phyloP scores from a whole-genome alignment of 2,888 invertebrate species.

The Bombylius major region DNA sequence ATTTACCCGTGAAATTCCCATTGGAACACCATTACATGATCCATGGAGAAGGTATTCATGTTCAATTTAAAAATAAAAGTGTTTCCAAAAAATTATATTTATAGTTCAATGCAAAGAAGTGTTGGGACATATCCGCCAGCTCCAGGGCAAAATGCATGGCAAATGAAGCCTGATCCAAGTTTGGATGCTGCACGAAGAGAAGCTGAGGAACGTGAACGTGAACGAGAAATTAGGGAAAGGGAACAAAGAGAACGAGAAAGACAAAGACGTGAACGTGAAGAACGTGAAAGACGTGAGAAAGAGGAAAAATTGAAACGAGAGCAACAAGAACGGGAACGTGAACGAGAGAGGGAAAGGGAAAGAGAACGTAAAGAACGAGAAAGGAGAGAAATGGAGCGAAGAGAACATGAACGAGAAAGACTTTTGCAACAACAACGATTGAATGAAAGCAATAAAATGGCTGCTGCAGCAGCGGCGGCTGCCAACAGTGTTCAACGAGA shows the following conservation, averaged over 20 bases:
- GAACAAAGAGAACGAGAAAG: conserved; percentile 36
- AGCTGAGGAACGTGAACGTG: conserved; percentile 40
- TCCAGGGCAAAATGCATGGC: conserved; percentile 45
- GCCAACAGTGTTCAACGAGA: conserved; percentile 35
- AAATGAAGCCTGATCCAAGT: conserved; percentile 51
- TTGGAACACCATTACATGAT: conserved; percentile 44
- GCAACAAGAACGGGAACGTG: conserved; percentile 45
- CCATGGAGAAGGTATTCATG: conserved; percentile 51
- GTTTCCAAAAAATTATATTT: conserved; percentile 2
- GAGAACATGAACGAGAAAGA: conserved; percentile 48
- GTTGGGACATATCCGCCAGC: conserved; percentile 47
- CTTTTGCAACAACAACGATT: conserved; percentile 46
- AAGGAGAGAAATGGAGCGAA: conserved; percentile 43
- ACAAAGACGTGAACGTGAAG: conserved; percentile 35
- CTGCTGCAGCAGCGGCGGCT: conserved; percentile 31
- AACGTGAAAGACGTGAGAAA: conserved; percentile 36
- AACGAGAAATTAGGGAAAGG: conserved; percentile 34
- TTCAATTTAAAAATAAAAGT: not conserved
- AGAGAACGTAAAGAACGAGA: conserved; percentile 43
- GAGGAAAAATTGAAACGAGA: conserved; percentile 42
- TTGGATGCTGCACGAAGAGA: conserved; percentile 47
- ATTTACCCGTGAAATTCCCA: conserved; percentile 49
- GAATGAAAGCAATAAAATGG: conserved; percentile 39
- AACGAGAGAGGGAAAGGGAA: conserved; percentile 46
- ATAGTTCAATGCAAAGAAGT: conserved; percentile 42